Conservation (phyloP, 2,113 vertebrate species). For the Actenoides hombroni region DNA sequence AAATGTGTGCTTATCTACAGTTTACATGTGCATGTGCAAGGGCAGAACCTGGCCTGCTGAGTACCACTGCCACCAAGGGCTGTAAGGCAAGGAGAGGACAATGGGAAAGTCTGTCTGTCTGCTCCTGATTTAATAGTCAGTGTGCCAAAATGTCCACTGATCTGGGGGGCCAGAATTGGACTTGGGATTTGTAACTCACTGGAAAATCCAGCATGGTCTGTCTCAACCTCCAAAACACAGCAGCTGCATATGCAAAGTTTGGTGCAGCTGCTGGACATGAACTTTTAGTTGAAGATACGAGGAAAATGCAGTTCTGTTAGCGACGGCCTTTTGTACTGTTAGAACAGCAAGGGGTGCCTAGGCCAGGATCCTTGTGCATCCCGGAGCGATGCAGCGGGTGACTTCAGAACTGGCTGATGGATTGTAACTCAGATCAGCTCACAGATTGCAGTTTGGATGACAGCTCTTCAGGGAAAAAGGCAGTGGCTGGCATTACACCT, state of each 20-base stretch:
- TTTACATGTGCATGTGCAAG: conserved; percentile 24
- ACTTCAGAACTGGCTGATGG: not conserved
- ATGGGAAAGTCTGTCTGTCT: conserved; percentile 12
- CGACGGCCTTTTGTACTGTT: not conserved
- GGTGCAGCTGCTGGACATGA: not conserved
- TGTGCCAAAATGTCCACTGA: not conserved
- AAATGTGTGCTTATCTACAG: not conserved
- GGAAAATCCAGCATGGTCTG: not conserved
- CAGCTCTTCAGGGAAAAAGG: not conserved
- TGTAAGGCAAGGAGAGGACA: not conserved
- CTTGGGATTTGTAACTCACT: not conserved
- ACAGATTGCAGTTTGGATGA: not conserved
- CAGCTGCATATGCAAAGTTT: not conserved
- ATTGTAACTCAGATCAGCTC: not conserved
- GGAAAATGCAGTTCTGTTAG: not conserved
- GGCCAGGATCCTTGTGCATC: not conserved
- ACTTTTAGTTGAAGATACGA: not conserved
- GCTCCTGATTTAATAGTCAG: not conserved
- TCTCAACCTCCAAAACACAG: not conserved
- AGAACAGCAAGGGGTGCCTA: not conserved
- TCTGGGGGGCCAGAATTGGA: not conserved
- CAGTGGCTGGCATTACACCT: not conserved
- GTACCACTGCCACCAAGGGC: not conserved
- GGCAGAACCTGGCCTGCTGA: conserved; percentile 44
- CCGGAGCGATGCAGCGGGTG: not conserved